These are phyloP conservation scores for Tryphoninae sp. DNA, from an alignment of 2,888 invertebrate species.

Conservation along the genomic window DNA sequence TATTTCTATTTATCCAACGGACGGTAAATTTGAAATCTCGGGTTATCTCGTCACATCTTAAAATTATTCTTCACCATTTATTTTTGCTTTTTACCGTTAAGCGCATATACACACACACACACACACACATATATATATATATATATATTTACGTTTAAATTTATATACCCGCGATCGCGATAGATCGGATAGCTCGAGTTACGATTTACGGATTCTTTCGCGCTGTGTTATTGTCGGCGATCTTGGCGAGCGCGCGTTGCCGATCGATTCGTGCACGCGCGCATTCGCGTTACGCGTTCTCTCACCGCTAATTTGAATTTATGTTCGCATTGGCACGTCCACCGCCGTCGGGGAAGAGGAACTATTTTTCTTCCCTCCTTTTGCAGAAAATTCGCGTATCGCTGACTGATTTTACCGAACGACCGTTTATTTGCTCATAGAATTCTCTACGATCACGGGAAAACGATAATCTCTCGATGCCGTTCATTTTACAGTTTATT, in stretches of 20 bases:
- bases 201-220: conserved; percentile 69
- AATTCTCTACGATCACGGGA: no score
- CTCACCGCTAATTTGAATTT: conserved; percentile 80
- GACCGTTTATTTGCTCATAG: conserved; percentile 16
- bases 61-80: no score
- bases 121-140: no score
- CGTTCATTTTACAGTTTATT: no score
- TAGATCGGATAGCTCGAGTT: conserved; percentile 64
- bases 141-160: no score
- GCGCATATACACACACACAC: no score
- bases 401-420: not conserved
- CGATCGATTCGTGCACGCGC: conserved; percentile 63
- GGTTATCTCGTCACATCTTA: no score
- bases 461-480: no score
- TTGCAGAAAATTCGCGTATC: conserved; percentile 42
- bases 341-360: conserved; percentile 56
- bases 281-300: conserved; percentile 71
- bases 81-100: no score
- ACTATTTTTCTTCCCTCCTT: conserved; percentile 31
- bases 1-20: not conserved
- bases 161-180: not conserved
- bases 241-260: conserved; percentile 48
- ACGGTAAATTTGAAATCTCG: not conserved
- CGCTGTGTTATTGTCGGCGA: conserved; percentile 39
- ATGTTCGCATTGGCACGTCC: conserved; percentile 79